Conservation (phyloP, 1,140 invertebrate genomes). For the Ganaspis sp. region DNA sequence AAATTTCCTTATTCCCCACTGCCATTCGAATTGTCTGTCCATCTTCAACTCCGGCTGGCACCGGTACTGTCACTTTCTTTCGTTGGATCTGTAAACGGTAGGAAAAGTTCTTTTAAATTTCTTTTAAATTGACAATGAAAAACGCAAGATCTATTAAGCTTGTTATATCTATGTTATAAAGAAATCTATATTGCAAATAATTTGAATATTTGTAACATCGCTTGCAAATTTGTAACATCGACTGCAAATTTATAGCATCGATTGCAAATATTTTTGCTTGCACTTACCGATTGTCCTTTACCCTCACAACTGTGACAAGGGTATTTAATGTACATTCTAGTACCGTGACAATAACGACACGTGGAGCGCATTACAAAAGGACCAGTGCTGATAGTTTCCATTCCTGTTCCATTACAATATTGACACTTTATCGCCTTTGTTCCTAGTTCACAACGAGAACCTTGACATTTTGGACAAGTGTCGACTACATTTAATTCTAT, state of each 20-base stretch:
- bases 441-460: conserved; percentile 90
- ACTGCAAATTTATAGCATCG: too few species aligned
- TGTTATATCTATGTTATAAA: too few species aligned
- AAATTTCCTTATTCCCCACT: conserved; percentile 92
- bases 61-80: conserved; percentile 93
- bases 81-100: conserved; percentile 85
- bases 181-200: too few species aligned
- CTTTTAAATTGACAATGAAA: too few species aligned
- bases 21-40: conserved; percentile 96
- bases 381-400: conserved; percentile 93
- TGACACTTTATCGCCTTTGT: conserved; percentile 91
- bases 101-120: too few species aligned
- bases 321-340: conserved; percentile 89
- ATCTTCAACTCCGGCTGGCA: conserved; percentile 98
- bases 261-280: neutral
- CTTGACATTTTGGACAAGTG: conserved; percentile 92
- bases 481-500: conserved; percentile 94
- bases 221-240: too few species aligned
- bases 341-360: conserved; percentile 95
- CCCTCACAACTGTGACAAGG: conserved; percentile 96
- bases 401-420: conserved; percentile 98
- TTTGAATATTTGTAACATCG: too few species aligned
- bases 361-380: conserved; percentile 98
- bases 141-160: too few species aligned
- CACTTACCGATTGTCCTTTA: conserved; percentile 89